Evolutionary conservation across 2,888 invertebrate genomes (phyloP).

Genomic region (Caprella mutica): DNA sequence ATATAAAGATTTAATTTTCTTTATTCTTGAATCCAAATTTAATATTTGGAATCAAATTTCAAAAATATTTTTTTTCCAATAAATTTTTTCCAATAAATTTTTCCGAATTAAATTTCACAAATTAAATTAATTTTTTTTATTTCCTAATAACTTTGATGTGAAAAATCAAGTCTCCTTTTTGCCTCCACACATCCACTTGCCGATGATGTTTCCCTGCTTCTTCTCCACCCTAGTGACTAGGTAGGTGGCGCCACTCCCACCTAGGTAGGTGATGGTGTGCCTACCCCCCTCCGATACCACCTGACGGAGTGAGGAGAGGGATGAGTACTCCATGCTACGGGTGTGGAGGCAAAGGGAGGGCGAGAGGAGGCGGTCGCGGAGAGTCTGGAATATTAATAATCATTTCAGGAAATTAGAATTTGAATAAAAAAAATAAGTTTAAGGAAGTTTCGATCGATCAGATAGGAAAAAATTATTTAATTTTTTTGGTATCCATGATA

Average conservation of each 20-base stretch:
- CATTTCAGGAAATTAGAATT: background rate
- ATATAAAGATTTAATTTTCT: too few species aligned
- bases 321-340: conserved; percentile 20
- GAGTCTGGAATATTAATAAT: conserved; percentile 13
- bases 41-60: too few species aligned
- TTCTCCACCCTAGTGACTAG: conserved; percentile 26
- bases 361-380: conserved; percentile 24
- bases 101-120: too few species aligned
- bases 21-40: too few species aligned
- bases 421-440: background rate
- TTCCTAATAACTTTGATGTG: too few species aligned
- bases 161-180: too few species aligned
- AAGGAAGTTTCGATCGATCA: background rate
- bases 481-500: too few species aligned
- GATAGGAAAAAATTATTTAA: too few species aligned
- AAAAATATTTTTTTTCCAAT: too few species aligned
- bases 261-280: conserved; percentile 25
- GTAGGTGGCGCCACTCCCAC: conserved; percentile 21
- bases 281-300: conserved; percentile 25
- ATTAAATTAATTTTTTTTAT: too few species aligned
- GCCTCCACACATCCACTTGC: conserved; percentile 28
- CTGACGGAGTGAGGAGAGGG: conserved; percentile 27
- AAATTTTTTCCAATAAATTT: too few species aligned
- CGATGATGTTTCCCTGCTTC: conserved; percentile 28
- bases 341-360: conserved; percentile 22